Evolutionary conservation across 2,797 vertebrate species (phyloP).

Genomic region (Semaprochilodus insignis): DNA sequence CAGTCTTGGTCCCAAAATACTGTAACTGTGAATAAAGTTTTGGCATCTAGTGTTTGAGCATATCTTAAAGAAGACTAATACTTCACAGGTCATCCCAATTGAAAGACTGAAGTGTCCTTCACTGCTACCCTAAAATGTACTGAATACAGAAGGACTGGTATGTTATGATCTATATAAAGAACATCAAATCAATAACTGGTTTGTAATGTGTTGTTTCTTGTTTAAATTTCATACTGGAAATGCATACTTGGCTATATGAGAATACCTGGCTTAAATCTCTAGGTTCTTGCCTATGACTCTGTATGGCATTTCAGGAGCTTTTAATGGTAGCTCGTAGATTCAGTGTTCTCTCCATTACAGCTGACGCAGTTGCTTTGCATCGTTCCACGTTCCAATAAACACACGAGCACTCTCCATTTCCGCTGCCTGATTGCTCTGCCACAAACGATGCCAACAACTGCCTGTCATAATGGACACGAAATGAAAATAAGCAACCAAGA

Average conservation of each 20-base stretch:
- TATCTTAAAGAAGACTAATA: neutral
- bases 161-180: conserved; percentile 6
- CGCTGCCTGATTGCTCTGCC: conserved; percentile 52
- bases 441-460: conserved; percentile 41
- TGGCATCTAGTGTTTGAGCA: no score
- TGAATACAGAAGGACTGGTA: neutral
- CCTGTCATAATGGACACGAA: conserved; percentile 47
- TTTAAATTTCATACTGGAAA: neutral
- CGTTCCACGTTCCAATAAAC: conserved; percentile 32
- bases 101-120: neutral
- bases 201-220: neutral
- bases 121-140: neutral
- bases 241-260: neutral
- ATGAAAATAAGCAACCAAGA: conserved; percentile 30
- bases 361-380: conserved; percentile 12
- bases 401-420: conserved; percentile 54
- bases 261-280: neutral
- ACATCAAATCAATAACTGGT: neutral
- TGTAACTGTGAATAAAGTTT: no score
- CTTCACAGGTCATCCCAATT: neutral
- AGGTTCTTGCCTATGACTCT: neutral
- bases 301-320: conserved; percentile 2
- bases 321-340: conserved; percentile 31
- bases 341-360: conserved; percentile 17
- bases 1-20: no score